Base-by-base conservation (phyloP, 2,113 vertebrate genomes). In the Engraulis encrasicolus region DNA sequence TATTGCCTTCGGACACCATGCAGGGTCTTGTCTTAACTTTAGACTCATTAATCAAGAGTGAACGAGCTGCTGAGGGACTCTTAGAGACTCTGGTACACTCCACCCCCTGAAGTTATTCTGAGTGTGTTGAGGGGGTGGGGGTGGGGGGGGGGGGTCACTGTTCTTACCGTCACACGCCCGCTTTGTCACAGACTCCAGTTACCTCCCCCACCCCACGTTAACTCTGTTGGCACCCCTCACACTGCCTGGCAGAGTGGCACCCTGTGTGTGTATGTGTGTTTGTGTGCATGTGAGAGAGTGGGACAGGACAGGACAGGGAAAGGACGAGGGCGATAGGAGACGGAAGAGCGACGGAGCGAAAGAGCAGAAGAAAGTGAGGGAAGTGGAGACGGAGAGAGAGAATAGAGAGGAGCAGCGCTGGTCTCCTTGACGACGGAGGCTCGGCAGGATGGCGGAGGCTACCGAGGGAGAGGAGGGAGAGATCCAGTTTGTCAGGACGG, bases 381-480 rank as follows among this genome's bases (percentile, higher is more conserved):
- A n/a, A 54, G 58, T 45, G 31, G 81, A 81, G 77, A 27, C 45
- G 23, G 48, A 81, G 40, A 58, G n/a, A n/a, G n/a, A n/a, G n/a
- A n/a, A n/a, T n/a, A n/a, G n/a, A n/a, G 23, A 52, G 34, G 36
- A 31, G 14, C 58, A 61, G 49, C 36, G 50, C 78, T 34, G 50
- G 78, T 15, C 78, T 2, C 18, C 82, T 81, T 77, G 4, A 52
- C 37, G 6, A 89, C 88, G 84, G 80, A 84, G 48, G 85, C 49
- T 49, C 82, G 86, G 87, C 86, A 94, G 82, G 90, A 98, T 98
- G 97, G 96, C 96, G 34, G 97, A 98, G 90, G 96, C 92, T 78
- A 96, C 95, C 80, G 97, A 97, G 86, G 96, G 96, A 74, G 97
- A 98, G 82, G 97, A 98, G 84, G 97, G n/a, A n/a, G n/a, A 98